phyloP scores from a whole-genome alignment of 2,888 invertebrate genomes.

The Conchocele bisecta region DNA sequence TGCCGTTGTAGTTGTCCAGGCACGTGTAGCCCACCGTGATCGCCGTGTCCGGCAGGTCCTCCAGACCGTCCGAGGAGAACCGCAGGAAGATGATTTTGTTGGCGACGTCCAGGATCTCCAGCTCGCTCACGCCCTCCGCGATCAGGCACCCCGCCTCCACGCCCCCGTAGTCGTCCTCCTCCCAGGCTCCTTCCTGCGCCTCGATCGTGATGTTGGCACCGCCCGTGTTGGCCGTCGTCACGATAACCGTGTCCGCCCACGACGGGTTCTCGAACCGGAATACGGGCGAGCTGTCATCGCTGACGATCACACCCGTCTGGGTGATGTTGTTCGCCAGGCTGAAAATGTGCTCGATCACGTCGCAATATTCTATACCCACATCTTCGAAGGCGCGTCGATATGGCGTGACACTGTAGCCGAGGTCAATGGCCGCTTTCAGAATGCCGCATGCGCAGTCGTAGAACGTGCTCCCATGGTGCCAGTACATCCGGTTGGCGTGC shows the following conservation, averaged over 20 bases:
- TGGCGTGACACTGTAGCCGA: conserved; percentile 50
- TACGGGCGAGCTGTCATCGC: conserved; percentile 46
- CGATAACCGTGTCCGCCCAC: conserved; percentile 34
- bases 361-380: conserved; percentile 65
- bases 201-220: background rate
- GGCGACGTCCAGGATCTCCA: background rate
- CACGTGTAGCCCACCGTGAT: conserved; percentile 3
- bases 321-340: conserved; percentile 49
- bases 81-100: background rate
- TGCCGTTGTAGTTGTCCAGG: background rate
- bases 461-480: conserved; percentile 59
- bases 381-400: conserved; percentile 58
- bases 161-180: conserved; percentile 7
- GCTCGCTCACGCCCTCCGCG: background rate
- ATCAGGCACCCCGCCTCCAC: background rate
- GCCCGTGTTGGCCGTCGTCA: background rate
- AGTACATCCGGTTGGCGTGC: conserved; percentile 67
- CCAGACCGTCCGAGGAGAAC: background rate
- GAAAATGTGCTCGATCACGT: conserved; percentile 49
- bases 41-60: background rate
- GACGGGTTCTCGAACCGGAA: conserved; percentile 53
- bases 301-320: conserved; percentile 38
- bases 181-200: conserved; percentile 9
- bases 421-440: conserved; percentile 65
- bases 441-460: conserved; percentile 66